Evolutionary conservation across 2,888 invertebrate genomes (phyloP).

Genomic region (Thereva unica): DNA sequence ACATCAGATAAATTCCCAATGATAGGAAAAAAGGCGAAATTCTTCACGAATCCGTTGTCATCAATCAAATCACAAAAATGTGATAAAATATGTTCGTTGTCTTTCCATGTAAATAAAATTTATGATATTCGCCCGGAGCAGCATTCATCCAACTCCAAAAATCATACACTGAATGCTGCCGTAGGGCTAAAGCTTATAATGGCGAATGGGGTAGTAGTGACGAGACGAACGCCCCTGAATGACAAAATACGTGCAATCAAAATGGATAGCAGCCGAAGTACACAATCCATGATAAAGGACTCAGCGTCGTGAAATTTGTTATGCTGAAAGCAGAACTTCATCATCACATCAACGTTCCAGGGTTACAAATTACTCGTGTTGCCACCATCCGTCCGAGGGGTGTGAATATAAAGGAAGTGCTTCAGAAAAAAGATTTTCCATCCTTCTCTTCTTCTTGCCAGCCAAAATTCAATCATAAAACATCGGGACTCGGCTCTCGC

Average conservation of each 20-base stretch:
- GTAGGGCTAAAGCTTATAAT: background rate
- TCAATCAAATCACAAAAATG: constrained; percentile 41
- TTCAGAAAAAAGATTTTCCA: too few species aligned
- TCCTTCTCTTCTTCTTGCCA: too few species aligned
- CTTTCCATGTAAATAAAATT: constrained; percentile 40
- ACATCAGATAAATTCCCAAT: constrained; percentile 7
- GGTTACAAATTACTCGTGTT: constrained; percentile 41
- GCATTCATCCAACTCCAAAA: constrained; percentile 14
- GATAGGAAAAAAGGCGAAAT: constrained; percentile 18
- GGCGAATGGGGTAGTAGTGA: constrained; percentile 3
- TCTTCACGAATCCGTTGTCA: constrained; percentile 35
- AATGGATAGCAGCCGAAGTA: constrained; percentile 31
- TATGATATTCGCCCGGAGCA: constrained; percentile 32
- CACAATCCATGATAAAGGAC: constrained; percentile 40
- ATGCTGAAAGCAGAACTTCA: constrained; percentile 43
- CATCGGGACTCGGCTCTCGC: too few species aligned
- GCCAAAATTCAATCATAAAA: too few species aligned
- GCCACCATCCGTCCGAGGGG: background rate
- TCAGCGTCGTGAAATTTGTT: constrained; percentile 41
- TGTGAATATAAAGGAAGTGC: background rate
- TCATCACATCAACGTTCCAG: constrained; percentile 41
- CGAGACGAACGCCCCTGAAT: constrained; percentile 18
- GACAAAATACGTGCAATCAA: constrained; percentile 41
- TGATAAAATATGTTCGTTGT: constrained; percentile 40
- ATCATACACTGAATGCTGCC: constrained; percentile 1